Evolutionary conservation across 2,888 invertebrate genomes (phyloP), one percentile per base, ranked within the genome.

Genomic region (Tricholauxania praeusta): DNA sequence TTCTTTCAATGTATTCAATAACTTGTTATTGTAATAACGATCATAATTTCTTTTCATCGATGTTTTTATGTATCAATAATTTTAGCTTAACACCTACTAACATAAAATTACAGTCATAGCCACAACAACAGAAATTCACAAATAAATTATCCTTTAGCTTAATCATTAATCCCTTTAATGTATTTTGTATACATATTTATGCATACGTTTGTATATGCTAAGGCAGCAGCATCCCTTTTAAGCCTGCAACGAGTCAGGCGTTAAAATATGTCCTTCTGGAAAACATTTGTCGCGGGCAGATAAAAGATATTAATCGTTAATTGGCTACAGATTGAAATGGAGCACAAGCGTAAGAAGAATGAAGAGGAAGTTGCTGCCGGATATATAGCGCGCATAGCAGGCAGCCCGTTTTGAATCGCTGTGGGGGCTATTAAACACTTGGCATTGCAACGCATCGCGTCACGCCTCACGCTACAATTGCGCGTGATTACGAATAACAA

Each of bases 401-500:
- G 49, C n/a, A 10, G 22, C 17, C 49, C 12, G 5, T 22, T 12
- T 48, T 32, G 6, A 39, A 15, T 22, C 48, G 19, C 15, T 64
- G 63, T 49, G 57, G 52, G 53, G 51, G 49, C 52, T 49, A 62
- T 60, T 69, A 65, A 65, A 71, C 32, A 68, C 48, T 48, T 39
- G 2, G 39, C 39, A 39, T 39, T 39, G 39, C 39, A 10, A 39
- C 39, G 39, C 39, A 10, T 1, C 39, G 39, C 39, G 39, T 39
- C 10, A 39, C 39, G 39, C 39, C 39, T 39, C 39, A 39, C 39
- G 39, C 39, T 39, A 39, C 39, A 39, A 39, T 10, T 10, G 39
- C 59, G 67, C 74, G 68, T 74, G 72, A 72, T 74, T 74, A 74
- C 71, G 72, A 68, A 72, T 74, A 69, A 72, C 71, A 74, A 74